Evolutionary conservation across 1,140 invertebrate species (phyloP), one percentile per base, ranked within the genome.

Genomic region (Adelges cooleyi): DNA sequence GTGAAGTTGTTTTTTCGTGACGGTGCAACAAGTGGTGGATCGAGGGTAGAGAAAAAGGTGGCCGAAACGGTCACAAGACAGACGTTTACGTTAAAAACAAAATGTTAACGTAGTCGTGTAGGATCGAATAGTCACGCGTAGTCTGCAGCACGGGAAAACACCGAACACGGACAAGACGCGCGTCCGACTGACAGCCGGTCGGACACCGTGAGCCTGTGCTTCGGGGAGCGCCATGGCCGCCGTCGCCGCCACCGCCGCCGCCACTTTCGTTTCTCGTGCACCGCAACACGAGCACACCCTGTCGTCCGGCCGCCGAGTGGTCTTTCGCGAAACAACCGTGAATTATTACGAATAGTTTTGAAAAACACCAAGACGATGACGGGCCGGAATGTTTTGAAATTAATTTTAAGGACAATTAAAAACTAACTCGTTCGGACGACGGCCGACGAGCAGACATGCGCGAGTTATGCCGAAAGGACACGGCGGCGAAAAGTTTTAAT

Each of bases 311-410:
- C 15, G 15, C n/a, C 3, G 10, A 8, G 15, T 44, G n/a, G 38
- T 23, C 40, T 59, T 59, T 59, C 42, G 18, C 23, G n/a, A 23
- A 59, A 59, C 54, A 44, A 18, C 54, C 54, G 8, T 59, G 38
- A 59, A 59, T 54, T 59, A 59, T 59, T 42, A 59, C 54, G 25
- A 59, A 59, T 59, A 59, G 38, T 59, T 59, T 59, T 54, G 42
- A 54, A 54, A 54, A 54, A 13, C 52, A 54, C 52, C 52, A 22
- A 38, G 33, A n/a, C n/a, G n/a, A n/a, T n/a, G n/a, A n/a, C n/a
- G n/a, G n/a, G n/a, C n/a, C 6, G 36, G 52, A 40, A 54, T 40
- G 33, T 40, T 54, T 40, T 59, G 54, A 59, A 59, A 59, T 59
- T 59, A 59, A 59, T 59, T 59, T 59, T 59, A 20, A 29, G 40